phyloP scores from a whole-genome alignment of 2,797 vertebrate genomes.

The Anisognathus igniventris region DNA sequence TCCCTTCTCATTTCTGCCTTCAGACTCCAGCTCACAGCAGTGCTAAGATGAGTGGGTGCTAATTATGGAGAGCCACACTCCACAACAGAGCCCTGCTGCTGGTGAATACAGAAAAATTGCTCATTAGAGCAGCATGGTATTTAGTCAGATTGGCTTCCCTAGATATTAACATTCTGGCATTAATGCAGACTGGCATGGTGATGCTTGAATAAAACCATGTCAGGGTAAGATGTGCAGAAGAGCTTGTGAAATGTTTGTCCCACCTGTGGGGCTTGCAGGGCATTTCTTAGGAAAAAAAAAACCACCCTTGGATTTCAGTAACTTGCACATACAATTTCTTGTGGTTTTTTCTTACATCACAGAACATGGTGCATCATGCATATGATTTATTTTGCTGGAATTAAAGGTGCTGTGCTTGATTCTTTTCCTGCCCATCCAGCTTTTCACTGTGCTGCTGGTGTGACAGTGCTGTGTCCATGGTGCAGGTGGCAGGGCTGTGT shows the following conservation, averaged over 20 bases:
- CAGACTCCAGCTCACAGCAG: slow-evolving; percentile 26
- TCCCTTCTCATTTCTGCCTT: slow-evolving; percentile 24
- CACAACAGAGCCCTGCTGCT: slow-evolving; percentile 38
- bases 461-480: fast-evolving
- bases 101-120: slow-evolving; percentile 57
- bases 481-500: background rate
- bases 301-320: background rate
- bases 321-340: background rate
- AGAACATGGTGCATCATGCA: background rate
- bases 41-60: slow-evolving; percentile 36
- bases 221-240: background rate
- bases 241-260: background rate
- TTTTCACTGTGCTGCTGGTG: fast-evolving
- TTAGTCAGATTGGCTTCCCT: slow-evolving; percentile 54
- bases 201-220: background rate
- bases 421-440: background rate
- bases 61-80: slow-evolving; percentile 40
- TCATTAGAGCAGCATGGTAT: slow-evolving; percentile 57
- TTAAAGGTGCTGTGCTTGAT: background rate
- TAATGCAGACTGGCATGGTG: slow-evolving; percentile 8
- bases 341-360: background rate
- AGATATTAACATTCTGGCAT: slow-evolving; percentile 32
- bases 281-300: background rate
- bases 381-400: background rate
- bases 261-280: background rate